A percentile compares a stretch with the other conserved stretches of the same genome.
Evolutionary conservation across 2,113 vertebrate genomes (phyloP).

Genomic region (Myanophis thanlyinensis): DNA sequence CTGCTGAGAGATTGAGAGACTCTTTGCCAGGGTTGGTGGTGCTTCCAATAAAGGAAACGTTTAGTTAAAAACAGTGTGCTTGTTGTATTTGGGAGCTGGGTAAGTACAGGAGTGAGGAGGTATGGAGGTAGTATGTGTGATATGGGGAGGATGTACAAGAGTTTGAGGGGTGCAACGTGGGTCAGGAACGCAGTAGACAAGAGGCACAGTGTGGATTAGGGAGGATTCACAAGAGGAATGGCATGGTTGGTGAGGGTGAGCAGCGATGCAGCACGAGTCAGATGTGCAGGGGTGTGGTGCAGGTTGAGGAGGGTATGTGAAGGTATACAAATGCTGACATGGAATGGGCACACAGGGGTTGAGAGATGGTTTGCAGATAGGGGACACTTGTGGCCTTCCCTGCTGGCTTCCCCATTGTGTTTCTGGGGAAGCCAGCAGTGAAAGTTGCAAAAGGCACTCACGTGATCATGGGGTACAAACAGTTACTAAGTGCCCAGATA

Average conservation of each 20-base stretch:
- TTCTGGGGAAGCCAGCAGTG: background rate
- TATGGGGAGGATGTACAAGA: background rate
- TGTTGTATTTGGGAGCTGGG: too few relatives aligned
- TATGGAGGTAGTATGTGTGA: background rate
- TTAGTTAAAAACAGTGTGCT: too few relatives aligned
- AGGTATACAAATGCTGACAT: background rate
- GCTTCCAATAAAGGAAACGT: too few relatives aligned
- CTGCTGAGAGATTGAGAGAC: too few relatives aligned
- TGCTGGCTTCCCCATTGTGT: background rate
- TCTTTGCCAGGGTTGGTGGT: too few relatives aligned
- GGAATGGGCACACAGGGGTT: background rate
- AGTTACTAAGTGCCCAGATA: background rate
- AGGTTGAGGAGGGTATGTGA: background rate
- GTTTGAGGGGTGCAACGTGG: background rate
- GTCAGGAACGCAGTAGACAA: background rate
- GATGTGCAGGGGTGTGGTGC: background rate
- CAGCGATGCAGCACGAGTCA: background rate
- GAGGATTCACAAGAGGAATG: background rate
- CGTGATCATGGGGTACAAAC: background rate
- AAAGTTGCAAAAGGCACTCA: background rate
- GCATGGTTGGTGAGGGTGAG: background rate
- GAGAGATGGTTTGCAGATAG: background rate
- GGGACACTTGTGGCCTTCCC: background rate
- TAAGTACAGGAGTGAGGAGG: background rate
- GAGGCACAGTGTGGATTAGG: background rate